phyloP scores from a whole-genome alignment of 2,113 vertebrate genomes.

The Bombycilla garrulus region DNA sequence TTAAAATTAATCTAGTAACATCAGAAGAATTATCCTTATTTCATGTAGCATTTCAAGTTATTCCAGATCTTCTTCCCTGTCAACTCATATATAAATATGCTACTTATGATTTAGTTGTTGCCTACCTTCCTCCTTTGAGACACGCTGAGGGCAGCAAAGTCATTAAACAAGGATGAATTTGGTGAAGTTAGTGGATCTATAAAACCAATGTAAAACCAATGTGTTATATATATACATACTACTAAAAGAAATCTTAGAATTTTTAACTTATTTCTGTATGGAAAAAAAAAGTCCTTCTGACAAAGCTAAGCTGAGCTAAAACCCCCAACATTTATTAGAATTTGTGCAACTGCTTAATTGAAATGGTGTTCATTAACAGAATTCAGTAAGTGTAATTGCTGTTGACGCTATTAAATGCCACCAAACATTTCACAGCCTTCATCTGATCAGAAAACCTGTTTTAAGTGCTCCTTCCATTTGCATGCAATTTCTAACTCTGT shows the following conservation, averaged over 20 bases:
- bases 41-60: conserved; percentile 8
- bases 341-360: background rate
- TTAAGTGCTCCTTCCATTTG: background rate
- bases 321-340: background rate
- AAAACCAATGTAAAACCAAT: conserved; percentile 16
- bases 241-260: background rate
- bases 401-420: background rate
- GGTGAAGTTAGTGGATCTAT: conserved; percentile 92
- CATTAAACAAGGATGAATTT: conserved; percentile 93
- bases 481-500: background rate
- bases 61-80: background rate
- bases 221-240: background rate
- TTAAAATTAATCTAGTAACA: background rate
- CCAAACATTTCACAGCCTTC: background rate
- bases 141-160: conserved; percentile 95
- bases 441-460: conserved; percentile 12
- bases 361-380: background rate
- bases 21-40: background rate
- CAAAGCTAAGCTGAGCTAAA: background rate
- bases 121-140: conserved; percentile 98
- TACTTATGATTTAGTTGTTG: conserved; percentile 2
- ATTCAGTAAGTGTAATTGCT: background rate
- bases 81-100: background rate
- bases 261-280: background rate
- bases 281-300: background rate